phyloP scores from a whole-genome alignment of 2,797 vertebrate genomes.

The Rhinella marina region DNA sequence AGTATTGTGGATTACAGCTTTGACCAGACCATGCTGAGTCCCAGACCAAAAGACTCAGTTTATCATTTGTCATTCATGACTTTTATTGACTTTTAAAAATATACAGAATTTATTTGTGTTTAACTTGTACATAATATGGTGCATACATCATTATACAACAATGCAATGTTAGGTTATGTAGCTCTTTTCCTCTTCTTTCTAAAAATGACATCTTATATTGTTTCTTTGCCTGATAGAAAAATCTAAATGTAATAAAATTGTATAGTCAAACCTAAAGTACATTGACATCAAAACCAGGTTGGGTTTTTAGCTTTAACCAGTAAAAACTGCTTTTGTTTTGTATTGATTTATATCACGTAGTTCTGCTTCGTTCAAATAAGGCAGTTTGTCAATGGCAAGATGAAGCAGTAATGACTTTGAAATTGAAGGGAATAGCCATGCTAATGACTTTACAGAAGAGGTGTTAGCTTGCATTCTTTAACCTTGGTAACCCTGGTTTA shows the following conservation, averaged over 20 bases:
- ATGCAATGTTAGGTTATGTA: not conserved
- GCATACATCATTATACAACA: not conserved
- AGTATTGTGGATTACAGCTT: not conserved
- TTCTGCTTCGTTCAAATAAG: constrained; percentile 55
- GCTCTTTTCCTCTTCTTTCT: not conserved
- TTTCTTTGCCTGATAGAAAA: not conserved
- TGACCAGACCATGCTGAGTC: not conserved
- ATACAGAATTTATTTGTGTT: not conserved
- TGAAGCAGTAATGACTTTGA: constrained; percentile 60
- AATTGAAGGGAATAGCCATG: constrained; percentile 56
- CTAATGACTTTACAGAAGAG: constrained; percentile 57
- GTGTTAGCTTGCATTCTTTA: constrained; percentile 58
- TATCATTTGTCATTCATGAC: not conserved
- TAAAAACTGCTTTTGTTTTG: constrained; percentile 55
- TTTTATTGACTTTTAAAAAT: not conserved
- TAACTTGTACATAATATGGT: not conserved
- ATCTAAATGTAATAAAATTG: not conserved
- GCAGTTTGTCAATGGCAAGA: constrained; percentile 59
- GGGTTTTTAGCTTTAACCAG: constrained; percentile 39
- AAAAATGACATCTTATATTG: not conserved
- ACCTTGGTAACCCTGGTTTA: constrained; percentile 54
- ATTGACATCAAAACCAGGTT: constrained; percentile 34
- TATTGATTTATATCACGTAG: constrained; percentile 54
- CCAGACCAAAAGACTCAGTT: not conserved
- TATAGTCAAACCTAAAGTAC: not conserved